These are phyloP conservation scores for Corydoras maculifer DNA, from an alignment of 2,113 vertebrate species.

Conservation along the genomic window DNA sequence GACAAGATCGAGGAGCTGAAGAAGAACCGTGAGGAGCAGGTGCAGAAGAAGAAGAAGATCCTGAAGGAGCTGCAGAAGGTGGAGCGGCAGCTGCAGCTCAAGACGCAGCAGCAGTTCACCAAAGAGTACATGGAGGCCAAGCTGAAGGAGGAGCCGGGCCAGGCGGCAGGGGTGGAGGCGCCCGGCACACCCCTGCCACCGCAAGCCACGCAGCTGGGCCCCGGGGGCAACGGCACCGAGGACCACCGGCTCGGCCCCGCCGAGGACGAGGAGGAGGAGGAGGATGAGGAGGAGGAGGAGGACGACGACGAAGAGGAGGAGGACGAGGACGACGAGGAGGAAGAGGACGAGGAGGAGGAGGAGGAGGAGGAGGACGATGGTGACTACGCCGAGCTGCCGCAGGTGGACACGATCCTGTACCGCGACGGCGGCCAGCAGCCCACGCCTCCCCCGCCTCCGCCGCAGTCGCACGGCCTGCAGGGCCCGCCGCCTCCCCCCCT, in stretches of 20 bases:
- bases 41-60: constrained; percentile 99
- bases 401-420: constrained; percentile 82
- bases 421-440: constrained; percentile 73
- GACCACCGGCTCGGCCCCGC: constrained; percentile 48
- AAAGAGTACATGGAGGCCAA: constrained; percentile 99
- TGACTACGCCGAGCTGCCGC: constrained; percentile 85
- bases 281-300: constrained; percentile 39
- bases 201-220: constrained; percentile 67
- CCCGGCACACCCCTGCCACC: constrained; percentile 47
- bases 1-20: constrained; percentile 99
- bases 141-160: constrained; percentile 77
- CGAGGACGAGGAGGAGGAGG: constrained; percentile 56
- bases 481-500: constrained; percentile 60
- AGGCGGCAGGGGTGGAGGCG: constrained; percentile 58
- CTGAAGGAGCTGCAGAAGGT: constrained; percentile 98
- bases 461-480: constrained; percentile 61
- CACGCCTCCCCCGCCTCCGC: constrained; percentile 57
- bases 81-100: constrained; percentile 97
- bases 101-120: constrained; percentile 99
- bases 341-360: constrained; percentile 72
- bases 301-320: constrained; percentile 66
- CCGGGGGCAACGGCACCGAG: constrained; percentile 65
- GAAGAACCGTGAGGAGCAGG: constrained; percentile 98
- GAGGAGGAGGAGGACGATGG: constrained; percentile 79
- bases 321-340: constrained; percentile 77